Conservation (phyloP, 2,888 invertebrate species). For the Meandrusa payeni region DNA sequence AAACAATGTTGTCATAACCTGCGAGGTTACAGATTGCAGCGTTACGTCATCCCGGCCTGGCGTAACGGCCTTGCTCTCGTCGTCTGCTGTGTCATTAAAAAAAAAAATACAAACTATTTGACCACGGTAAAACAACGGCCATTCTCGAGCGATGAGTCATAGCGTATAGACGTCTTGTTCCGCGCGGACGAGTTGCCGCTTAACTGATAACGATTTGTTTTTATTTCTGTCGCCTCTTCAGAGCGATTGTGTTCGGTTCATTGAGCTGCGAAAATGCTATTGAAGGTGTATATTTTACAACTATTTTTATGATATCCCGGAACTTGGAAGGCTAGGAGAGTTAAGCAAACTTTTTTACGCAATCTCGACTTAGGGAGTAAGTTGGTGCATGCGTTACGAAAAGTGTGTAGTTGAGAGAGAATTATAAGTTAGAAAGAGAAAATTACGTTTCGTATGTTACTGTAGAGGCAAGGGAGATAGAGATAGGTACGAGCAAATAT, state of each 20-base stretch:
- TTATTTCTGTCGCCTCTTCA: conserved; percentile 51
- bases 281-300: too few relatives aligned
- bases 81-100: conserved; percentile 34
- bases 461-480: too few relatives aligned
- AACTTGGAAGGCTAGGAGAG: too few relatives aligned
- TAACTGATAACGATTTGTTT: conserved; percentile 61
- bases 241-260: conserved; percentile 40
- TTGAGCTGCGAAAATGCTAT: conserved; percentile 26
- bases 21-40: conserved; percentile 45
- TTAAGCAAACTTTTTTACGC: too few relatives aligned
- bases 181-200: conserved; percentile 40
- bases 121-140: conserved; percentile 41
- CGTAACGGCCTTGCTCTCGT: conserved; percentile 47
- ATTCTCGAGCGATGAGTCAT: conserved; percentile 56
- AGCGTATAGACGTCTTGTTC: conserved; percentile 41
- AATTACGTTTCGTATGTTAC: too few relatives aligned
- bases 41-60: conserved; percentile 45
- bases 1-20: conserved; percentile 35
- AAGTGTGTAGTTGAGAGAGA: too few relatives aligned
- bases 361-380: too few relatives aligned
- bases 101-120: conserved; percentile 39
- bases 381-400: too few relatives aligned
- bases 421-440: too few relatives aligned
- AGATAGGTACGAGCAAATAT: too few relatives aligned
- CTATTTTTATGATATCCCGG: too few relatives aligned